A percentile compares a stretch with the other conserved stretches of the same genome.
These are phyloP conservation scores for Ceratosolen solmsi DNA, from an alignment of 1,140 invertebrate genomes.

Conservation along the genomic window DNA sequence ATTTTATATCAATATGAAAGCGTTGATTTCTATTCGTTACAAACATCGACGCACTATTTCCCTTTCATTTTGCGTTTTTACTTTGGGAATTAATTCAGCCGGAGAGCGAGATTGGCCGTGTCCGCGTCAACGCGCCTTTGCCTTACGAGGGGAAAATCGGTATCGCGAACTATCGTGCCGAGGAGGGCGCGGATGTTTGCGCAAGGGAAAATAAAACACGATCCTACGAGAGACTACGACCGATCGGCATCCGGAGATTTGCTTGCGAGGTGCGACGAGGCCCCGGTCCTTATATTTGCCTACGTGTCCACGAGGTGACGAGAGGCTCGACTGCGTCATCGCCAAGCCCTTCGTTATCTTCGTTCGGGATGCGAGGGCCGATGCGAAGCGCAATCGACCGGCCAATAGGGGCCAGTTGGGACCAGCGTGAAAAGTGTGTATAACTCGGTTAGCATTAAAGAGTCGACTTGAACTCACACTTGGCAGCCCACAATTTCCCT, in stretches of 20 bases:
- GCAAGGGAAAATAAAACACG: too few relatives aligned
- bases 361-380: too few relatives aligned
- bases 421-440: too few relatives aligned
- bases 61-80: slow-evolving; percentile 25
- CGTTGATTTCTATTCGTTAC: slow-evolving; percentile 33
- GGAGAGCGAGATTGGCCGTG: neutral
- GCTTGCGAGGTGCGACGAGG: too few relatives aligned
- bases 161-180: neutral
- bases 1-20: slow-evolving; percentile 39
- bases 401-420: too few relatives aligned
- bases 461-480: slow-evolving; percentile 76
- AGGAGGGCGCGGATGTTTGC: neutral
- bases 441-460: neutral
- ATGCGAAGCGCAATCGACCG: too few relatives aligned
- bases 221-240: too few relatives aligned
- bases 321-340: too few relatives aligned
- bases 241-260: too few relatives aligned
- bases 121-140: neutral
- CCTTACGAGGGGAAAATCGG: neutral
- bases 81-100: neutral
- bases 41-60: slow-evolving; percentile 22
- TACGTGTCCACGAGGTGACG: too few relatives aligned
- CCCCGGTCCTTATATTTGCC: too few relatives aligned
- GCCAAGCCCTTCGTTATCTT: too few relatives aligned
- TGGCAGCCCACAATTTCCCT: slow-evolving; percentile 80